These are phyloP conservation scores for Drosophila willistoni DNA, from an alignment of 1,140 invertebrate genomes.

Conservation along the genomic window DNA sequence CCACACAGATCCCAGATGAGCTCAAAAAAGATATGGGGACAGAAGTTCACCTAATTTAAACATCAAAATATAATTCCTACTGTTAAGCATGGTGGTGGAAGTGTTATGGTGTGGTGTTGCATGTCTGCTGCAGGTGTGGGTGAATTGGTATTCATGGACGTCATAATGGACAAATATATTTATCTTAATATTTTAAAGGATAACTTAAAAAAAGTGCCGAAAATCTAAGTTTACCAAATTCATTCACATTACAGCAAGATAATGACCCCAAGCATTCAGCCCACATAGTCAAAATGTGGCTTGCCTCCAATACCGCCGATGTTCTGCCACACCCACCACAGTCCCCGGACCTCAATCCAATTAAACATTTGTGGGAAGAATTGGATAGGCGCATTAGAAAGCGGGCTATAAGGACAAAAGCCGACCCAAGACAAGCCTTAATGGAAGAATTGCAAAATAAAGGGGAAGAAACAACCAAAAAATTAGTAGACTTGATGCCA, in stretches of 20 bases:
- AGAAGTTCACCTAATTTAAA: too few species aligned
- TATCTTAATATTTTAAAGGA: too few species aligned
- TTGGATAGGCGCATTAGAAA: slow-evolving; percentile 1
- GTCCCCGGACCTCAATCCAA: slow-evolving; percentile 19
- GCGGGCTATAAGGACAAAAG: background rate
- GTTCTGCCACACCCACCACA: slow-evolving; percentile 14
- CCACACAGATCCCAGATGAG: too few species aligned
- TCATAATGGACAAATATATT: too few species aligned
- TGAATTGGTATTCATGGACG: too few species aligned
- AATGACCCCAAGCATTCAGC: slow-evolving; percentile 15
- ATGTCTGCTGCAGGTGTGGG: too few species aligned
- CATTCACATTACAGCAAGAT: slow-evolving; percentile 16
- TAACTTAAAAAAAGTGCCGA: slow-evolving; percentile 23
- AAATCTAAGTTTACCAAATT: background rate
- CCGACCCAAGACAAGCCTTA: background rate
- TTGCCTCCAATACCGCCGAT: slow-evolving; percentile 12
- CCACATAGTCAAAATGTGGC: background rate
- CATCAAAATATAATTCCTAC: too few species aligned
- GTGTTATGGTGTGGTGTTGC: too few species aligned
- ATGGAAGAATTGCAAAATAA: too few species aligned
- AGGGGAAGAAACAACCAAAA: background rate
- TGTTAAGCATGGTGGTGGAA: too few species aligned
- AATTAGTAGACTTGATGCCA: background rate
- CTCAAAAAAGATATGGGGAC: too few species aligned
- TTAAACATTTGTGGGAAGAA: slow-evolving; percentile 18